Evolutionary conservation across 2,888 invertebrate genomes (phyloP).

Genomic region (Drosophila nigritarsus): DNA sequence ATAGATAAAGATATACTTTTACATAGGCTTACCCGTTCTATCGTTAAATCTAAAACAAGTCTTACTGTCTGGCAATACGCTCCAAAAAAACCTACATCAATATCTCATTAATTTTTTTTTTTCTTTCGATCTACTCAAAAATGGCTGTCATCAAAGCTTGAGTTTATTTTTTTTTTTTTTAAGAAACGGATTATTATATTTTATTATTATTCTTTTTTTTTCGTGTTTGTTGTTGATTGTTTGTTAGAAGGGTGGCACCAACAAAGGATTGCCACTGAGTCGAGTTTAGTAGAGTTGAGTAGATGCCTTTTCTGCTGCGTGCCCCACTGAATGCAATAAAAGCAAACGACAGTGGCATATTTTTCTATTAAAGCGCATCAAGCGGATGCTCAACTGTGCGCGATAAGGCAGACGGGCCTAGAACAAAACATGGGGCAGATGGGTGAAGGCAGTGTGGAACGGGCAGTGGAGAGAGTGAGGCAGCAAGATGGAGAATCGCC

Average conservation of each 20-base stretch:
- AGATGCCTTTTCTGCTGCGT: conserved; percentile 26
- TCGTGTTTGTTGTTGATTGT: conserved; percentile 11
- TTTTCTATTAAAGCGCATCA: conserved; percentile 74
- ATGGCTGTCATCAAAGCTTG: conserved; percentile 15
- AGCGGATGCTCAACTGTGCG: conserved; percentile 48
- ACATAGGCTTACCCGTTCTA: neutral
- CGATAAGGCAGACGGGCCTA: conserved; percentile 42
- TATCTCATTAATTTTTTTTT: neutral
- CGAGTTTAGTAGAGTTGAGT: neutral
- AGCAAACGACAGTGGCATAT: conserved; percentile 57
- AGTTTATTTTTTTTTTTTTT: neutral
- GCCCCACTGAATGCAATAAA: conserved; percentile 60
- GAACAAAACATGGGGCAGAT: conserved; percentile 1
- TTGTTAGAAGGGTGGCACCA: neutral
- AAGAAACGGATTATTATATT: conserved; percentile 10
- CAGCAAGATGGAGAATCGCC: conserved; percentile 44
- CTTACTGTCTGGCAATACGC: neutral
- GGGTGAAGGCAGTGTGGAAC: too few relatives aligned
- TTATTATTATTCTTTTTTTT: neutral
- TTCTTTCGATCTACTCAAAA: conserved; percentile 19
- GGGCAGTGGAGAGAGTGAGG: neutral
- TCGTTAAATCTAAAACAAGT: neutral
- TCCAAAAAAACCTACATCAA: neutral
- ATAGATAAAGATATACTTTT: neutral
- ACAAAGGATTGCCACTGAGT: conserved; percentile 27